Percentiles rank a stretch among this genome's conserved stretches.
These are phyloP conservation scores for Drosophila formosana DNA, from an alignment of 2,888 invertebrate species.

Conservation along the genomic window DNA sequence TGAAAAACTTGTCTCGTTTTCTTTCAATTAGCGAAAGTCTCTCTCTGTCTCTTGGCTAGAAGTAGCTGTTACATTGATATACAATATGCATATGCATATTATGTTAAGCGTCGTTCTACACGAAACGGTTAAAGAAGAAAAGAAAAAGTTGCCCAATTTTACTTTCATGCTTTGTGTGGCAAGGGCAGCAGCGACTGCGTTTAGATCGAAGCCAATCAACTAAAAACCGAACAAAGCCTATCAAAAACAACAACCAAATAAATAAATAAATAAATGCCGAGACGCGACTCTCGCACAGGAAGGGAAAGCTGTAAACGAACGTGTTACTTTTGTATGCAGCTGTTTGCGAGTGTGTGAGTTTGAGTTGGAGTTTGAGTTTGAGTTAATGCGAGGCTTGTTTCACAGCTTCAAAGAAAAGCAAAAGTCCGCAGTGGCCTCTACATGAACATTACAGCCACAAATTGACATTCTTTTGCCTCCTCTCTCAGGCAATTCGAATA, in stretches of 20 bases:
- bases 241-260: slow-evolving; percentile 29
- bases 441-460: slow-evolving; percentile 69
- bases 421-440: slow-evolving; percentile 70
- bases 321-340: slow-evolving; percentile 51
- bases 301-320: slow-evolving; percentile 80
- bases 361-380: slow-evolving; percentile 16
- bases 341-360: slow-evolving; percentile 3
- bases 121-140: slow-evolving; percentile 59
- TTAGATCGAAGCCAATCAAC: slow-evolving; percentile 48
- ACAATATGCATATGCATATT: slow-evolving; percentile 54
- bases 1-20: slow-evolving; percentile 43
- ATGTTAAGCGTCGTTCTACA: slow-evolving; percentile 66
- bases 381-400: slow-evolving; percentile 67
- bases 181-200: slow-evolving; percentile 26
- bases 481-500: slow-evolving; percentile 68
- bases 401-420: slow-evolving; percentile 82
- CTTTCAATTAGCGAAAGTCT: slow-evolving; percentile 77
- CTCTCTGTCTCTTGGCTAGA: slow-evolving; percentile 19
- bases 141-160: slow-evolving; percentile 76
- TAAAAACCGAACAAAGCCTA: slow-evolving; percentile 62
- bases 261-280: slow-evolving; percentile 27
- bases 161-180: slow-evolving; percentile 58
- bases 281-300: slow-evolving; percentile 73
- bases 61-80: slow-evolving; percentile 49
- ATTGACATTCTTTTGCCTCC: slow-evolving; percentile 81